Evolutionary conservation across 2,113 vertebrate species (phyloP).

Genomic region (Prinia subflava): DNA sequence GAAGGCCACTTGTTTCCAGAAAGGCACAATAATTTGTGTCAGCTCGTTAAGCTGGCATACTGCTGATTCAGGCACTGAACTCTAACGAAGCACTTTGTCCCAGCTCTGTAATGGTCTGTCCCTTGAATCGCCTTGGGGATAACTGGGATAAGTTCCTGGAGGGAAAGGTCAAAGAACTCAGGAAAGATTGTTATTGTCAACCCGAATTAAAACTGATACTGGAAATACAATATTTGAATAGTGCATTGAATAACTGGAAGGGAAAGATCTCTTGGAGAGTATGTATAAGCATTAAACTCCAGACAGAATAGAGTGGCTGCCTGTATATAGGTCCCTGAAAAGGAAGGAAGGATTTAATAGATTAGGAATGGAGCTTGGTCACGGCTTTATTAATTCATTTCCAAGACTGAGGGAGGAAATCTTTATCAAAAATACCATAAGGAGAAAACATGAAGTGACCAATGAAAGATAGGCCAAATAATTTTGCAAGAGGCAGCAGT

Average conservation of each 20-base stretch:
- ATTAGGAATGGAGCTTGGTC: background rate
- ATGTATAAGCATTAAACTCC: background rate
- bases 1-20: slow-evolving; percentile 26
- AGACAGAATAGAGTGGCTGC: background rate
- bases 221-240: background rate
- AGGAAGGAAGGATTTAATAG: background rate
- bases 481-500: background rate
- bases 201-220: background rate
- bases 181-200: slow-evolving; percentile 48
- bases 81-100: slow-evolving; percentile 18
- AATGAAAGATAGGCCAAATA: background rate
- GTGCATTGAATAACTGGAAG: background rate
- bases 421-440: background rate
- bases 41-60: slow-evolving; percentile 60
- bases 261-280: background rate
- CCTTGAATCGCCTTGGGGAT: background rate
- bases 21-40: slow-evolving; percentile 55
- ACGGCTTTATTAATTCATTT: background rate
- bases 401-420: background rate
- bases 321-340: background rate
- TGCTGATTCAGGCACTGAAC: slow-evolving; percentile 55
- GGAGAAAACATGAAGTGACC: background rate
- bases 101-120: background rate
- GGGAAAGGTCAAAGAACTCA: slow-evolving; percentile 12
- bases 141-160: background rate